Evolutionary conservation across 2,113 vertebrate genomes (phyloP).

Genomic region (Speoplatyrhinus poulsoni): DNA sequence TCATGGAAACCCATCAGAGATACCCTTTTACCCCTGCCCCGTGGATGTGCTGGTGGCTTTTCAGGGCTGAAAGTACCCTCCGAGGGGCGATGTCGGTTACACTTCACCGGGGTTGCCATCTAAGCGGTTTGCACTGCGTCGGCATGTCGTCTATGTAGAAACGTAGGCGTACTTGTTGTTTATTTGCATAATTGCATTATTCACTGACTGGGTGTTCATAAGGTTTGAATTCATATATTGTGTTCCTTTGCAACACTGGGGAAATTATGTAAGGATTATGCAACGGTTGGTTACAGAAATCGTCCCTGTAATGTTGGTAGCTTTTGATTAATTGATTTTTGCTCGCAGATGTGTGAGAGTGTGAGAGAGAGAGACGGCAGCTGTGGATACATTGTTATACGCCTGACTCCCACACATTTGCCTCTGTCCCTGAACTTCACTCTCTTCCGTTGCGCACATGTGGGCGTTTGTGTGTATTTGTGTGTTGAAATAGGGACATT

Average conservation of each 20-base stretch:
- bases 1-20: slow-evolving; percentile 73
- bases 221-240: slow-evolving; percentile 15
- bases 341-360: too few relatives aligned
- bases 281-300: not conserved
- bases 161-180: not conserved
- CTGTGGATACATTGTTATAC: slow-evolving; percentile 39
- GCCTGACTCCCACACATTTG: slow-evolving; percentile 61
- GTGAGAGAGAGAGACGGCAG: too few relatives aligned
- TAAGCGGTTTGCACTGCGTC: slow-evolving; percentile 13
- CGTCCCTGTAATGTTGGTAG: slow-evolving; percentile 15
- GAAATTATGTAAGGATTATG: slow-evolving; percentile 29
- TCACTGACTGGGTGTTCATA: slow-evolving; percentile 12
- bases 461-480: slow-evolving; percentile 18
- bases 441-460: slow-evolving; percentile 35
- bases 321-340: slow-evolving; percentile 20
- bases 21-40: slow-evolving; percentile 47
- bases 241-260: slow-evolving; percentile 7
- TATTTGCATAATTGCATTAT: slow-evolving; percentile 25
- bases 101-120: slow-evolving; percentile 1
- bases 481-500: not conserved
- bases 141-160: not conserved
- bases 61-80: slow-evolving; percentile 38
- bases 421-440: slow-evolving; percentile 55
- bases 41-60: slow-evolving; percentile 42
- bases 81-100: slow-evolving; percentile 19